phyloP scores from a whole-genome alignment of 2,888 invertebrate genomes.

The Epistrophella euchroma region DNA sequence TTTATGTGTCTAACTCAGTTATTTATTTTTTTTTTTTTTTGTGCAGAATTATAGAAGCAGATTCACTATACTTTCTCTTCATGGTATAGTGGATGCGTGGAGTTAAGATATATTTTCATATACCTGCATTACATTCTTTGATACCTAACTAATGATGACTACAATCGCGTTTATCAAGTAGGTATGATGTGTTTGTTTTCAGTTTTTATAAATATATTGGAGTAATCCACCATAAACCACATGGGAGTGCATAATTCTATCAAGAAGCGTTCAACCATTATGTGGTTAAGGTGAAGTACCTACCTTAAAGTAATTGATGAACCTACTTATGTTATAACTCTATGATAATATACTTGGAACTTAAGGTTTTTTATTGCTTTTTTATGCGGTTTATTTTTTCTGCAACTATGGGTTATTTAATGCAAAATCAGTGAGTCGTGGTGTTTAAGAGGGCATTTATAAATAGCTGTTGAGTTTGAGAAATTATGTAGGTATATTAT shows the following conservation, averaged over 20 bases:
- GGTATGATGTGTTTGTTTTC: constrained; percentile 10
- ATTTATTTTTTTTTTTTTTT: constrained; percentile 25
- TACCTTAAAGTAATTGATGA: constrained; percentile 19
- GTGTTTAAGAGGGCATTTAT: constrained; percentile 27
- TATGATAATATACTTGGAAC: not conserved
- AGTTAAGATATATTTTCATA: constrained; percentile 1
- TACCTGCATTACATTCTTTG: constrained; percentile 56
- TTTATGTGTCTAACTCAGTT: constrained; percentile 25
- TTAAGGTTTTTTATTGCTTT: constrained; percentile 43
- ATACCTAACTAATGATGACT: constrained; percentile 39
- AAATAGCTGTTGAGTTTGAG: not conserved
- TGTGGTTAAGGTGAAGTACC: constrained; percentile 52
- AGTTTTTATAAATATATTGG: not conserved
- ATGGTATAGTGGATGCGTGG: constrained; percentile 32
- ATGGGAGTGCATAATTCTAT: constrained; percentile 40
- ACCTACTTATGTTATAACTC: not conserved
- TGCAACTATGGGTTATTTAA: constrained; percentile 32
- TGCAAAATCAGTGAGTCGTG: constrained; percentile 31
- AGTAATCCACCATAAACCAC: constrained; percentile 56
- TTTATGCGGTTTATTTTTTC: constrained; percentile 29
- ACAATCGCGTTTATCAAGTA: constrained; percentile 58
- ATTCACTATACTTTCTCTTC: constrained; percentile 43
- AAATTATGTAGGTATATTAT: not conserved
- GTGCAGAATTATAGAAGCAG: constrained; percentile 46
- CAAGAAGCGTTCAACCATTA: constrained; percentile 58